Evolutionary conservation across 1,140 invertebrate species (phyloP).

Genomic region (Triops cancriformis): DNA sequence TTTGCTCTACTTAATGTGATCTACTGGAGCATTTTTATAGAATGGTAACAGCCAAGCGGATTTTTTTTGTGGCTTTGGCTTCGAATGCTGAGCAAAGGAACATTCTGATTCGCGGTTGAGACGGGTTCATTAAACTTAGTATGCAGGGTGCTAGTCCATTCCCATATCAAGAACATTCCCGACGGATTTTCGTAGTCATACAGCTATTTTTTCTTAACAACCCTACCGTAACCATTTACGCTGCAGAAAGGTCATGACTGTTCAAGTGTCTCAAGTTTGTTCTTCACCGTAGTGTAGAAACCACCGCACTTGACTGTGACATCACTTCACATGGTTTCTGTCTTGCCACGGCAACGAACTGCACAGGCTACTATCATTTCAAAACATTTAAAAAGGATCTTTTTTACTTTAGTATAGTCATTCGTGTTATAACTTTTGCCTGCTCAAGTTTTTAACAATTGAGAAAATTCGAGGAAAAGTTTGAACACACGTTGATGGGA

Average conservation of each 20-base stretch:
- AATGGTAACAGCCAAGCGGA: constrained; percentile 15
- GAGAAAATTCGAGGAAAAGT: neutral
- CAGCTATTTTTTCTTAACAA: neutral
- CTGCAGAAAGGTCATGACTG: too few relatives aligned
- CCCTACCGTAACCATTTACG: neutral
- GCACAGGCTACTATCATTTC: neutral
- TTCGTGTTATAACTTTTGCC: neutral
- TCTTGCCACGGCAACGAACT: constrained; percentile 3
- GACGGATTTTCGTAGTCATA: neutral
- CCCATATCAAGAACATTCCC: neutral
- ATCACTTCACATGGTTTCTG: neutral
- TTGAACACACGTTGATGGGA: neutral
- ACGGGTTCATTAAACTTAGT: neutral
- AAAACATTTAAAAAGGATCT: neutral
- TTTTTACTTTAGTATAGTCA: neutral
- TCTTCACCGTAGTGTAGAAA: neutral
- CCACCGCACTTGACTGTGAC: neutral
- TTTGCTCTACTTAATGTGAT: constrained; percentile 40
- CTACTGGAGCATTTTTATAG: constrained; percentile 37
- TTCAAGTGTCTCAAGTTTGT: too few relatives aligned
- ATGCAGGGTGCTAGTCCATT: constrained; percentile 9
- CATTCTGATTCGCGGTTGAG: neutral
- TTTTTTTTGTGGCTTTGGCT: too few relatives aligned
- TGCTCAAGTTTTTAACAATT: neutral
- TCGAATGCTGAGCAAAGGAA: neutral